Conservation (phyloP, 2,113 vertebrate genomes). For the Chiloscyllium plagiosum region DNA sequence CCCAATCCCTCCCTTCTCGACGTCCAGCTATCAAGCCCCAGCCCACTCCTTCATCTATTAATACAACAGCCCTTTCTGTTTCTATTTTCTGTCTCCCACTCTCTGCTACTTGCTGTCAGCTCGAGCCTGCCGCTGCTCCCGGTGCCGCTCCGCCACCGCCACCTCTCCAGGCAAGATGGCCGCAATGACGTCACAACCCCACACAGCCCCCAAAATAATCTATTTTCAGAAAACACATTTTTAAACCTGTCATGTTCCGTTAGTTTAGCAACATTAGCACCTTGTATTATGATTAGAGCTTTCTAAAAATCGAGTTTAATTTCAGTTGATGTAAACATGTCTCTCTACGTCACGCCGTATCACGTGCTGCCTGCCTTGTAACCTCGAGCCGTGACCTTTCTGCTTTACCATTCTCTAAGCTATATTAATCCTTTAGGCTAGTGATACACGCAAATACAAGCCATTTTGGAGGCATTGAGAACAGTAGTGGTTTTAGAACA, state of each 20-base stretch:
- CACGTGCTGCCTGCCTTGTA: background rate
- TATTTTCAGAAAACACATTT: background rate
- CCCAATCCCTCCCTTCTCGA: background rate
- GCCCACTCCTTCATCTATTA: no score
- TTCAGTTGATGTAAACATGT: background rate
- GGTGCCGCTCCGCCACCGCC: constrained; percentile 45
- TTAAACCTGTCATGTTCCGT: background rate
- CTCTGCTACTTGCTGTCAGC: background rate
- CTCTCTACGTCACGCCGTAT: background rate
- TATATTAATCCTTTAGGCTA: background rate
- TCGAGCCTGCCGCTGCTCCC: background rate
- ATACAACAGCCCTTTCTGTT: constrained; percentile 44
- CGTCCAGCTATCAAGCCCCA: background rate
- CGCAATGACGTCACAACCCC: constrained; percentile 2
- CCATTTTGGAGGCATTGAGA: background rate
- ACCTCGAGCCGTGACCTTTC: background rate
- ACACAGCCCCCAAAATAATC: background rate
- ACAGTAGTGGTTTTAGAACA: background rate
- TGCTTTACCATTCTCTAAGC: background rate
- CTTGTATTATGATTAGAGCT: background rate
- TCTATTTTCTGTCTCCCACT: background rate
- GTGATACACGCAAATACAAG: background rate
- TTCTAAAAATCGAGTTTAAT: background rate
- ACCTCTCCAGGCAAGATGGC: constrained; percentile 51
- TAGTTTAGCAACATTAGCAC: no score